A percentile compares a stretch with the other conserved stretches of the same genome.
Evolutionary conservation across 2,797 vertebrate species (phyloP).

Genomic region (Ctenochaetus hawaiiensis): DNA sequence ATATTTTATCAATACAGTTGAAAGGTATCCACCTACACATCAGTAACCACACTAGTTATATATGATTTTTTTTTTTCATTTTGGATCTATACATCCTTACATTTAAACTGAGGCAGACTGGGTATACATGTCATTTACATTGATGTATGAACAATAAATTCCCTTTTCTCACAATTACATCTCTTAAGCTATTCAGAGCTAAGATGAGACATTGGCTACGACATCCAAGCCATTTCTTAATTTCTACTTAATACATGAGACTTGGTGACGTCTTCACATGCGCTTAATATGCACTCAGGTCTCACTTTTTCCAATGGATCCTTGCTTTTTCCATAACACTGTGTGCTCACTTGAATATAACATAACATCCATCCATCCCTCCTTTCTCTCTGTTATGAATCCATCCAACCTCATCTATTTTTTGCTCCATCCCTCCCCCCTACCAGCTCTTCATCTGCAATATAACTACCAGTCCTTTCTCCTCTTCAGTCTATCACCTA

Average conservation of each 20-base stretch:
- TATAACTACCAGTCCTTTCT: slow-evolving; percentile 32
- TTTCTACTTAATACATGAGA: not conserved
- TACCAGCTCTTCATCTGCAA: slow-evolving; percentile 20
- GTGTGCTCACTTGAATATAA: slow-evolving; percentile 33
- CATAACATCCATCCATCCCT: slow-evolving; percentile 11
- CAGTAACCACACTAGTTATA: not conserved
- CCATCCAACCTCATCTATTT: slow-evolving; percentile 34
- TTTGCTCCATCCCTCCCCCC: slow-evolving; percentile 15
- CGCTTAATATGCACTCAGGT: slow-evolving; percentile 7
- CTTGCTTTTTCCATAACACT: slow-evolving; percentile 17
- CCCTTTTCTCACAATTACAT: not conserved
- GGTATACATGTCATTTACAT: not conserved
- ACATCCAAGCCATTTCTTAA: not conserved
- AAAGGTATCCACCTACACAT: not conserved
- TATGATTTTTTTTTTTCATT: not conserved
- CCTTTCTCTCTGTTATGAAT: slow-evolving; percentile 15
- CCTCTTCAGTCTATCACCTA: slow-evolving; percentile 44
- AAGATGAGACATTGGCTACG: not conserved
- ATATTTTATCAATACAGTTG: not conserved
- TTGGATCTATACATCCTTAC: not conserved
- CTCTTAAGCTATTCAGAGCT: not conserved
- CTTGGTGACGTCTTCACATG: not conserved
- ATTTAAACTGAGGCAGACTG: not conserved
- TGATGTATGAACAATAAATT: not conserved
- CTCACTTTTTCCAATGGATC: slow-evolving; percentile 6